Base-by-base conservation (phyloP, 2,888 invertebrate species). In the Tetramorium bicarinatum region DNA sequence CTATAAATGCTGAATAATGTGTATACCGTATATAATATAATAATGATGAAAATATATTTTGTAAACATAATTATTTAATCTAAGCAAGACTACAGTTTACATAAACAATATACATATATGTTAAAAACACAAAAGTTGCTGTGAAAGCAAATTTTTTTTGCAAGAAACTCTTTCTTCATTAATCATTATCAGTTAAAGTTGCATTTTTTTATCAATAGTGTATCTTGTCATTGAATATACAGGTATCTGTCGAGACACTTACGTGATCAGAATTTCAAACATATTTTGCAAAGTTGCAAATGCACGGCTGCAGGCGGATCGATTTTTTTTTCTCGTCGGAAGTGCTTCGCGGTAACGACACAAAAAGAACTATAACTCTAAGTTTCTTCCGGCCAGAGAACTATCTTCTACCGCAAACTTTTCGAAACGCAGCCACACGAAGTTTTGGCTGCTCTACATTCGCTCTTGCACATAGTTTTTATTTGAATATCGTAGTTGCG, bases 401-500 rank as follows among this genome's bases (percentile, higher is more conserved):
- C 52, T 82, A 81, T 85, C 85, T 85, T 80, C 71, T 62, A 61
- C 56, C 67, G 87, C 82, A 83, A 88, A 88, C 82, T 88, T 88
- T 82, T 80, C 71, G 62, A 25, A 61, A 79, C 34, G 83, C 77
- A 64, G 84, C 85, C 88, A 82, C 82, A 83, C 59, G 86, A 89
- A 89, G 74, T 89, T 88, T 84, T 64, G 72, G 49, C 47, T 61
- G 76, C 82, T 72, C 71, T 89, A 87, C 84, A 89, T 89, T 87
- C 77, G 89, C 84, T 67, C 90, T 79, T 69, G 84, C 75, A 77
- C 88, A 82, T 88, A 90, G 81, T 85, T 88, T 85, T 83, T 82
- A 90, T 89, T 89, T 88, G 89, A 89, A 90, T 89, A 89, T 89
- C 85, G 79, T 21, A 79, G 77, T 71, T 79, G 34, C 69, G 59